Base-by-base conservation (phyloP, 2,888 invertebrate genomes). In the Dasysyrphus albostriatus region DNA sequence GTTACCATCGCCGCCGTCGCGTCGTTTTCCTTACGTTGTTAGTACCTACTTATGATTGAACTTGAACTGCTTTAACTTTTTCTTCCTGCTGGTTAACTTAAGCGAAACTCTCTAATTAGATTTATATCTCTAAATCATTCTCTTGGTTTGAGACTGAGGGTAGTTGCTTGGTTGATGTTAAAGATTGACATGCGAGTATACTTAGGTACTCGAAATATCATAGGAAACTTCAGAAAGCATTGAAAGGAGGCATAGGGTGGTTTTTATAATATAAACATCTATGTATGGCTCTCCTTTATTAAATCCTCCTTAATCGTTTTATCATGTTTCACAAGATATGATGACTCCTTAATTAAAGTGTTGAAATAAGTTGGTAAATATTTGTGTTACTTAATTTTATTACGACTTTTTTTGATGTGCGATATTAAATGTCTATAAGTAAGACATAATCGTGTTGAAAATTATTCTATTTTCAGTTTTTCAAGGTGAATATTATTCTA, bases 61-160 rank as follows among this genome's bases (percentile, higher is more conserved):
- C 69, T 82, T 78, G 77, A 34, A 42, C 44, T 29, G 24, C 44
- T 84, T 54, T 37, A 63, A 56, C 24, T 24, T 39, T 39, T 54
- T 14, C n/a, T 42, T 72, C 2, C 70, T 51, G 7, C 3, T 37
- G 58, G 37, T 74, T 58, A 61, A 59, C 65, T 83, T 79, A 59
- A 83, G 78, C 54, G 61, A 87, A 83, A 75, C 59, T 87, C 51
- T 72, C 75, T 87, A 87, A 87, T 87, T 87, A 83, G 83, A 83
- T 87, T 87, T 75, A 83, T 5, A 7, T 32, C 5, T 87, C 83
- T 87, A 82, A 87, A 87, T 83, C 79, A 78, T 79, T 47, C 78
- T 83, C 75, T 87, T 82, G 82, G 77, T 56, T 74, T 77, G 14
- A 1, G 14, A 1, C 9, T 47, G 42, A 44, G n/a, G 24, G 42